Conservation (phyloP, 2,113 vertebrate genomes). For the Rhineura floridana region DNA sequence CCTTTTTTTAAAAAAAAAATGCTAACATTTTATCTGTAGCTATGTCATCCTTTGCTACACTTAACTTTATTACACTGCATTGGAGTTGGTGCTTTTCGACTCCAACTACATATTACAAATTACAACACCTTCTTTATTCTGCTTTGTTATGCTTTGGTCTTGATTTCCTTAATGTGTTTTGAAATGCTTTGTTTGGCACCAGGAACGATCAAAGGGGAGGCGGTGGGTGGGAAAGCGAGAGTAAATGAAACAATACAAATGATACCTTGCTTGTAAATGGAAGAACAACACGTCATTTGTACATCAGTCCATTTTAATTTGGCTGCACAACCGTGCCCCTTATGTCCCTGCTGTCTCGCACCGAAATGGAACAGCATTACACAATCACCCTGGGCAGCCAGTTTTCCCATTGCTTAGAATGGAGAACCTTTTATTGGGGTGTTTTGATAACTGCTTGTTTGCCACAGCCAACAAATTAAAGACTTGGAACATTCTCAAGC, state of each 20-base stretch:
- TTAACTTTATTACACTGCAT: not conserved
- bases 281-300: not conserved
- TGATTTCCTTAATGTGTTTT: constrained; percentile 21
- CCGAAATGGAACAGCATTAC: not conserved
- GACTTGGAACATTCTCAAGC: not conserved
- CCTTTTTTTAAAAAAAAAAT: not conserved
- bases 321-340: not conserved
- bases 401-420: not conserved
- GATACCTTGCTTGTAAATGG: not conserved
- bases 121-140: not conserved
- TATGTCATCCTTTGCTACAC: not conserved
- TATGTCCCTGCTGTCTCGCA: not conserved
- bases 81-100: not conserved
- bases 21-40: not conserved
- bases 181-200: not conserved
- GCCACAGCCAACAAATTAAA: constrained; percentile 17
- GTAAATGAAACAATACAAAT: not conserved
- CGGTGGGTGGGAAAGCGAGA: not conserved
- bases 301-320: constrained; percentile 13
- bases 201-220: not conserved
- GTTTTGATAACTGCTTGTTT: constrained; percentile 25
- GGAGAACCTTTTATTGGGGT: not conserved
- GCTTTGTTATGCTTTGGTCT: not conserved
- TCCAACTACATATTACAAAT: not conserved
- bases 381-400: not conserved